Evolutionary conservation across 2,888 invertebrate genomes (phyloP).

Genomic region (Pterostichus madidus): DNA sequence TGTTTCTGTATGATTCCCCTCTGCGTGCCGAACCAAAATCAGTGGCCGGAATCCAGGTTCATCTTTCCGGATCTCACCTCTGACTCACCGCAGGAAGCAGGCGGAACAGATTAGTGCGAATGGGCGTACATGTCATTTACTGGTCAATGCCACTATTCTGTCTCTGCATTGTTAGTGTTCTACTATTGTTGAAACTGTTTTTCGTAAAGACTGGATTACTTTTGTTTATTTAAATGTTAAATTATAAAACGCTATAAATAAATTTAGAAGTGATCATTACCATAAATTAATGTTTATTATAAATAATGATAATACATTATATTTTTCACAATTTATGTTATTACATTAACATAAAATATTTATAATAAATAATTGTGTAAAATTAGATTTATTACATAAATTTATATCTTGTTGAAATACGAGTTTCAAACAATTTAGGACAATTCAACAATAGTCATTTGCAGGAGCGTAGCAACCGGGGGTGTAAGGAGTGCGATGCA

Average conservation of each 20-base stretch:
- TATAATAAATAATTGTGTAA: constrained; percentile 15
- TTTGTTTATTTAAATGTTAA: not conserved
- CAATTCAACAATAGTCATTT: too few relatives aligned
- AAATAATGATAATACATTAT: constrained; percentile 9
- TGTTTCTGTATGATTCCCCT: not conserved
- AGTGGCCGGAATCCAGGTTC: constrained; percentile 36
- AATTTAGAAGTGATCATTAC: not conserved
- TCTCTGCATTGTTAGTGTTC: not conserved
- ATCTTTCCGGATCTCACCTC: constrained; percentile 37
- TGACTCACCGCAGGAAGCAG: constrained; percentile 34
- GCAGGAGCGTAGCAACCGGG: too few relatives aligned
- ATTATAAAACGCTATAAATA: not conserved
- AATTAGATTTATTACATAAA: not conserved
- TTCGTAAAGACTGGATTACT: not conserved
- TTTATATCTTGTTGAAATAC: not conserved
- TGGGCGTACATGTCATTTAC: constrained; percentile 63
- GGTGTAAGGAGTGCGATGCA: too few relatives aligned
- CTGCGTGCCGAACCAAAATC: constrained; percentile 35
- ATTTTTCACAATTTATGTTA: not conserved
- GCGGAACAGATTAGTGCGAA: constrained; percentile 28
- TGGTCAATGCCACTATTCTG: constrained; percentile 47
- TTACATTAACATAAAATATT: not conserved
- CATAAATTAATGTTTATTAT: constrained; percentile 9
- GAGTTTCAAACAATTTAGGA: too few relatives aligned
- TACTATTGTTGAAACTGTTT: not conserved